Evolutionary conservation across 2,888 invertebrate genomes (phyloP), one percentile per base, ranked within the genome.

Genomic region (Pelosia muscerda): DNA sequence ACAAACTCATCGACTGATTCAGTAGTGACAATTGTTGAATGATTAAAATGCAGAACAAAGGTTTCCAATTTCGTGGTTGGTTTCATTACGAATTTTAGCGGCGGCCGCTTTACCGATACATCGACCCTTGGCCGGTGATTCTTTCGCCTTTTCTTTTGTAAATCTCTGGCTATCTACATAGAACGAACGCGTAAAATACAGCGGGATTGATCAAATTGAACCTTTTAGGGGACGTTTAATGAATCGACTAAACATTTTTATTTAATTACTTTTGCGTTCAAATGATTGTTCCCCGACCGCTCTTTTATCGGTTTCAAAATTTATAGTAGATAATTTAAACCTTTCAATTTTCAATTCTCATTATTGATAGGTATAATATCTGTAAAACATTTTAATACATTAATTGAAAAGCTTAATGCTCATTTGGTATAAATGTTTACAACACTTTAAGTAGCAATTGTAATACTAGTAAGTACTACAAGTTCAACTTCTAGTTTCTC

Each of bases 1-100:
- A 74, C 63, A 63, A 71, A 71, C 34, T 59, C 62, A 59, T 69
- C 63, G 71, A 64, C 58, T 69, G 54, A 49, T 62, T 31, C 13
- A 10, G 10, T 28, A 31, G 71, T 69, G 74, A 77, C 72, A 75
- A 72, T 68, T 72, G 74, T 71, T 69, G 63, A 71, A 66, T 75
- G 77, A 81, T 81, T 81, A 78, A 81, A 82, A 76, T 78, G 77
- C 78, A 81, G 78, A 83, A 81, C 78, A 81, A 78, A 78, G 77
- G 77, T 72, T 80, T 70, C 69, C 75, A 73, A 77, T 79, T 77
- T 76, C 74, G 75, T 76, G 79, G 81, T 77, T 75, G 78, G 82
- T 81, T 81, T 79, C 71, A 78, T 78, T 74, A 71, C 59, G 69
- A 67, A 72, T 73, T 79, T 77, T 71, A 65, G 66, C 60, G 74